Conservation (phyloP, 2,113 vertebrate species). For the Protobothrops mucrosquamatus region DNA sequence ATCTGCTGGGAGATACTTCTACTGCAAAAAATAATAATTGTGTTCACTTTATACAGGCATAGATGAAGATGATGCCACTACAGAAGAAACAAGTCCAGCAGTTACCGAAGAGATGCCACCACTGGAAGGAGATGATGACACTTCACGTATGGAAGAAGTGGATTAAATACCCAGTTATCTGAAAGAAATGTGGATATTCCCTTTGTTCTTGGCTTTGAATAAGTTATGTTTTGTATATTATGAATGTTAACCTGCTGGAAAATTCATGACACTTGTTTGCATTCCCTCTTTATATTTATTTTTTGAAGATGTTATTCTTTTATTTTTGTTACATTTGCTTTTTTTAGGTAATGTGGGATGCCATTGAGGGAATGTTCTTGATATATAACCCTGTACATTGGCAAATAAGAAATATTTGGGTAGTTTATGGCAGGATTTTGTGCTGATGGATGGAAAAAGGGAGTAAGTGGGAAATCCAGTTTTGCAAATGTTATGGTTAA, state of each 20-base stretch:
- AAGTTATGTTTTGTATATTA: constrained; percentile 65
- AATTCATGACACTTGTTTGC: constrained; percentile 58
- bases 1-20: not conserved
- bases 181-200: constrained; percentile 60
- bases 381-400: constrained; percentile 64
- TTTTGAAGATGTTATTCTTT: constrained; percentile 72
- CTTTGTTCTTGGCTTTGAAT: constrained; percentile 50
- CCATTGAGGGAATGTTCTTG: constrained; percentile 63
- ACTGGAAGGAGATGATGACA: constrained; percentile 91
- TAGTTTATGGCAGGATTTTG: constrained; percentile 63
- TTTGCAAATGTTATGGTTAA: constrained; percentile 48
- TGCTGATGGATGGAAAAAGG: constrained; percentile 59
- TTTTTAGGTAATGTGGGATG: constrained; percentile 64
- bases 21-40: not conserved
- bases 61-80: constrained; percentile 85
- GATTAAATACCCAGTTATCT: constrained; percentile 71
- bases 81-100: constrained; percentile 76
- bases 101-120: constrained; percentile 92
- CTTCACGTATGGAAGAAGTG: constrained; percentile 97
- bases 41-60: constrained; percentile 75
- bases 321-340: constrained; percentile 76
- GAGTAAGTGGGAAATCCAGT: not conserved
- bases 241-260: constrained; percentile 66
- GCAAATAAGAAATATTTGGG: constrained; percentile 58
- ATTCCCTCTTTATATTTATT: constrained; percentile 70